These are phyloP conservation scores for Actinernus sp. DNA, from an alignment of 92 coral and sea anemone species.

Conservation along the genomic window DNA sequence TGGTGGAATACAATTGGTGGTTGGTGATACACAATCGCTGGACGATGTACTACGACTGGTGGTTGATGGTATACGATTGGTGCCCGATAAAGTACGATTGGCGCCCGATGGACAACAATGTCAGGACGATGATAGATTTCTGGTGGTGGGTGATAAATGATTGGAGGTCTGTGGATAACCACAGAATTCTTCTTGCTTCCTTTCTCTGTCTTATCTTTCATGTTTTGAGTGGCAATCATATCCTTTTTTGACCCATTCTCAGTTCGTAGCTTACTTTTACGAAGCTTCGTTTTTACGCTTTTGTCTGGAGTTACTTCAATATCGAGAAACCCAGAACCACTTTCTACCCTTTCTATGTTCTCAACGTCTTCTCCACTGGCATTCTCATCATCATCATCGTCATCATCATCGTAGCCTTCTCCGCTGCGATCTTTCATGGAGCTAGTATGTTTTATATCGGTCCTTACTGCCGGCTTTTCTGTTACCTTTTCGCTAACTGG, in stretches of 20 bases:
- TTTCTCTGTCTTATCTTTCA: slow-evolving; percentile 62
- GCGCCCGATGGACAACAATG: slow-evolving; percentile 97
- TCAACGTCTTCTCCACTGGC: not conserved
- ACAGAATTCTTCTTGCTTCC: slow-evolving; percentile 93
- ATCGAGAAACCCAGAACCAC: slow-evolving; percentile 32
- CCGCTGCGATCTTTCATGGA: not conserved
- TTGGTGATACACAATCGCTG: slow-evolving; percentile 98
- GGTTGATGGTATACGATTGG: slow-evolving; percentile 98
- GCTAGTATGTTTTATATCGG: slow-evolving; percentile 30
- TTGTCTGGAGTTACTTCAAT: slow-evolving; percentile 41
- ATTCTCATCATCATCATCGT: slow-evolving; percentile 10
- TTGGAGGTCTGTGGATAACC: slow-evolving; percentile 94
- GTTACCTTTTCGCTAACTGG: slow-evolving; percentile 42
- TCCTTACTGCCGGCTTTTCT: slow-evolving; percentile 41
- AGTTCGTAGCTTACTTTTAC: slow-evolving; percentile 41
- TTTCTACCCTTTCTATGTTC: slow-evolving; percentile 9
- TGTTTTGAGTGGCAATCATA: slow-evolving; percentile 32
- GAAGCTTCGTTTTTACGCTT: not conserved
- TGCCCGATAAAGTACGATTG: slow-evolving; percentile 94
- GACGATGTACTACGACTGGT: slow-evolving; percentile 99
- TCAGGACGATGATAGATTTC: slow-evolving; percentile 98
- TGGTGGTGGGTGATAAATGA: slow-evolving; percentile 98
- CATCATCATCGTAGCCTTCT: not conserved
- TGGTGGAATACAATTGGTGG: slow-evolving; percentile 97
- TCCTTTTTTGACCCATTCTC: slow-evolving; percentile 69